A percentile compares a stretch with the other conserved stretches of the same genome.
Evolutionary conservation across 2,797 vertebrate genomes (phyloP).

Genomic region (Lepilemur ruficaudatus): DNA sequence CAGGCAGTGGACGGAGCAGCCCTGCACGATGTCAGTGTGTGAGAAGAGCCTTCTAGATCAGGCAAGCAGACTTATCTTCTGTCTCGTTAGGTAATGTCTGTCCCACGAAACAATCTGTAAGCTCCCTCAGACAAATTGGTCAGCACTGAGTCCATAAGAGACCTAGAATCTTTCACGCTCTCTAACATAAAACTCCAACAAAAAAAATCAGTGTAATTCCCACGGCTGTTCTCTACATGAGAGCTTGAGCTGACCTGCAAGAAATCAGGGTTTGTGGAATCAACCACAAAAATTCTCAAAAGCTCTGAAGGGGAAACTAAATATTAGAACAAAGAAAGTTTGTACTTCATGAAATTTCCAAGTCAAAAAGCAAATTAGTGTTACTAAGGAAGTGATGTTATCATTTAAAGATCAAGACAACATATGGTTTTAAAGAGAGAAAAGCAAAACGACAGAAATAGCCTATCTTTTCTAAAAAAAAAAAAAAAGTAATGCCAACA

Average conservation of each 20-base stretch:
- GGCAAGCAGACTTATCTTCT: background rate
- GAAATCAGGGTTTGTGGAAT: background rate
- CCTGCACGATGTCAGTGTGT: background rate
- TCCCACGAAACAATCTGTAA: background rate
- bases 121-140: background rate
- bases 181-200: background rate
- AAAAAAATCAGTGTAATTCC: background rate
- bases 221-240: background rate
- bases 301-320: constrained; percentile 25
- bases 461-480: constrained; percentile 54
- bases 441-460: constrained; percentile 56
- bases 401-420: constrained; percentile 70
- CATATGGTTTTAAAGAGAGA: constrained; percentile 58
- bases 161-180: background rate
- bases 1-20: background rate
- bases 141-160: background rate
- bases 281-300: constrained; percentile 53
- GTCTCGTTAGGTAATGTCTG: background rate
- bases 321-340: constrained; percentile 48
- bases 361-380: constrained; percentile 62
- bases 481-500: constrained; percentile 29
- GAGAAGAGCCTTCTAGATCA: background rate
- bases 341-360: constrained; percentile 44
- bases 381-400: constrained; percentile 61
- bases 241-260: background rate